A percentile compares a stretch with the other conserved stretches of the same genome.
These are phyloP conservation scores for Distichodus sexfasciatus DNA, from an alignment of 2,797 vertebrate genomes.

Conservation along the genomic window DNA sequence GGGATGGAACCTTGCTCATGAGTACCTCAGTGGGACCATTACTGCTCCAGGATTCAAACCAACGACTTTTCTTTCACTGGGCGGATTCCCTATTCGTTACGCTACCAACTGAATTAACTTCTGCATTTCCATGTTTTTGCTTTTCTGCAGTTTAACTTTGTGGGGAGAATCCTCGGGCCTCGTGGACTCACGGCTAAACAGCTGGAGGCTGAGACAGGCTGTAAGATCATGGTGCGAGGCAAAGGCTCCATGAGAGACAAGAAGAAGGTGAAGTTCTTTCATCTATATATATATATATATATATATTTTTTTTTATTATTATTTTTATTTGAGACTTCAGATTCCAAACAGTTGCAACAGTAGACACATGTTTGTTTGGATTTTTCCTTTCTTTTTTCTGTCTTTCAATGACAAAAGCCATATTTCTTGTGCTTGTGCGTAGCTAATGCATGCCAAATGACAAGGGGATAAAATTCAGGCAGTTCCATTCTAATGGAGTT, in stretches of 20 bases:
- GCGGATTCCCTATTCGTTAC: too few species aligned
- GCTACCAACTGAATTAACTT: slow-evolving; percentile 29
- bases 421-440: slow-evolving; percentile 12
- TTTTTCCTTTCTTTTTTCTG: slow-evolving; percentile 56
- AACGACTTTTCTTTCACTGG: too few species aligned
- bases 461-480: slow-evolving; percentile 24
- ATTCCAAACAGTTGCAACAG: not conserved
- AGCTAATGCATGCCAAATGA: slow-evolving; percentile 35
- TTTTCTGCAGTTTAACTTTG: slow-evolving; percentile 89
- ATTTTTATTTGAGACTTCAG: slow-evolving; percentile 49
- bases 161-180: slow-evolving; percentile 97
- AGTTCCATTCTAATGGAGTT: slow-evolving; percentile 34
- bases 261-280: slow-evolving; percentile 85
- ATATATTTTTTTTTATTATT: too few species aligned
- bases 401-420: not conserved
- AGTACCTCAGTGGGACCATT: too few species aligned
- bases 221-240: slow-evolving; percentile 99
- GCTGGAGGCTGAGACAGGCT: slow-evolving; percentile 97
- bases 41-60: too few species aligned
- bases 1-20: too few species aligned
- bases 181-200: slow-evolving; percentile 98
- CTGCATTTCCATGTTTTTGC: slow-evolving; percentile 6
- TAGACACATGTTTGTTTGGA: slow-evolving; percentile 34
- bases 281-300: too few species aligned
- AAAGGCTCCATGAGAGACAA: slow-evolving; percentile 99